These are phyloP conservation scores for Alosa sapidissima DNA, from an alignment of 2,797 vertebrate species.

Conservation along the genomic window DNA sequence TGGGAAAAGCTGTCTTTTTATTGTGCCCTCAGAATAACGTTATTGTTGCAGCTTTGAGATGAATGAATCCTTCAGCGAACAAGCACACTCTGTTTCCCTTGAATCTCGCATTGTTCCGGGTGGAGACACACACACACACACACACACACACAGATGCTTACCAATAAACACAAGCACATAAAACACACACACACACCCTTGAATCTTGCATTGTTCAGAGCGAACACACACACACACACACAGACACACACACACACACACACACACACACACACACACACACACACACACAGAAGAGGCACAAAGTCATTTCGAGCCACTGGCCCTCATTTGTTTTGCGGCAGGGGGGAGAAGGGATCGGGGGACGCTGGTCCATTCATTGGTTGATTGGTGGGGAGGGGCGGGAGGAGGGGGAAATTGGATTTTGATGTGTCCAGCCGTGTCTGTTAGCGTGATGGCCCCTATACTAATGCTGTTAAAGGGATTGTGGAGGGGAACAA, in stretches of 20 bases:
- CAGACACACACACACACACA: constrained; percentile 5
- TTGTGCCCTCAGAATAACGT: constrained; percentile 2
- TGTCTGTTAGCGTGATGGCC: not conserved
- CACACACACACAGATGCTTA: not conserved
- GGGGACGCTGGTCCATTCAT: no score
- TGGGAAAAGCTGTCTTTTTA: not conserved
- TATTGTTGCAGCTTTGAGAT: not conserved
- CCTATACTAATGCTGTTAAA: constrained; percentile 6
- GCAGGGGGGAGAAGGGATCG: not conserved
- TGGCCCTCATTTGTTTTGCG: not conserved
- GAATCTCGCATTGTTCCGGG: not conserved
- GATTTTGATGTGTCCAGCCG: not conserved
- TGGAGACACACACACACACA: not conserved
- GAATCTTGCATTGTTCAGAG: not conserved
- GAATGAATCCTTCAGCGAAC: not conserved
- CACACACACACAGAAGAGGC: not conserved
- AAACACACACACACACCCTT: not conserved
- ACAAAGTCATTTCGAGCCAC: not conserved
- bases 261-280: constrained; percentile 9
- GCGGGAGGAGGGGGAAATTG: not conserved
- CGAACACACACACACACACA: not conserved
- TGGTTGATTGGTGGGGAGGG: not conserved
- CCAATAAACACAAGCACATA: not conserved
- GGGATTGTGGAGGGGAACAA: constrained; percentile 2
- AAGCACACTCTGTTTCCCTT: not conserved